These are phyloP conservation scores for Phaonia tiefii DNA, from an alignment of 2,888 invertebrate species.

Conservation along the genomic window DNA sequence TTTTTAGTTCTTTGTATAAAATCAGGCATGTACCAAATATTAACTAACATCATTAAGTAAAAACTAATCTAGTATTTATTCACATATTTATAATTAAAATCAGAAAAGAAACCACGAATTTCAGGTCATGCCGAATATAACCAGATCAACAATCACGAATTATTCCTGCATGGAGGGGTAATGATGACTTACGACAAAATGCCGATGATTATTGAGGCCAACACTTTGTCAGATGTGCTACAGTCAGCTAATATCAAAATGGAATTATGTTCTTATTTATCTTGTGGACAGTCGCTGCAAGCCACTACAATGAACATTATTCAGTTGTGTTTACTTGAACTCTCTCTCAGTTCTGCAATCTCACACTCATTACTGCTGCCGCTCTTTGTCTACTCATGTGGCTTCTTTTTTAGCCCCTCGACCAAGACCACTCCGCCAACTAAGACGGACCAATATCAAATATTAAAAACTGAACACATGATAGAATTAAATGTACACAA, in stretches of 20 bases:
- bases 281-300: conserved; percentile 22
- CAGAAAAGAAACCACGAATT: too few relatives aligned
- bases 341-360: background rate
- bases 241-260: conserved; percentile 17
- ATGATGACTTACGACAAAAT: too few relatives aligned
- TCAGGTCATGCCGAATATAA: too few relatives aligned
- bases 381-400: background rate
- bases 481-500: conserved; percentile 59
- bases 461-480: conserved; percentile 20
- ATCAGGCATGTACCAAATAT: too few relatives aligned
- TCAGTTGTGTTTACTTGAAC: conserved; percentile 13
- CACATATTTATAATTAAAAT: too few relatives aligned
- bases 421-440: background rate
- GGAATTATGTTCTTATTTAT: conserved; percentile 17
- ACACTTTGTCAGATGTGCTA: conserved; percentile 26
- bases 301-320: conserved; percentile 8
- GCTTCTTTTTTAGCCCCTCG: too few relatives aligned
- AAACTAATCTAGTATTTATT: too few relatives aligned
- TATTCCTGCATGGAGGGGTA: too few relatives aligned
- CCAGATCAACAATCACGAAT: too few relatives aligned
- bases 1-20: too few relatives aligned
- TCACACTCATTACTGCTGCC: background rate
- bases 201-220: too few relatives aligned
- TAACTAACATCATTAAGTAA: too few relatives aligned
- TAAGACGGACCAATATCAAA: conserved; percentile 6